A percentile compares a stretch with the other conserved stretches of the same genome.
These are phyloP conservation scores for Morpho achilles DNA, from an alignment of 2,888 invertebrate species.

Conservation along the genomic window DNA sequence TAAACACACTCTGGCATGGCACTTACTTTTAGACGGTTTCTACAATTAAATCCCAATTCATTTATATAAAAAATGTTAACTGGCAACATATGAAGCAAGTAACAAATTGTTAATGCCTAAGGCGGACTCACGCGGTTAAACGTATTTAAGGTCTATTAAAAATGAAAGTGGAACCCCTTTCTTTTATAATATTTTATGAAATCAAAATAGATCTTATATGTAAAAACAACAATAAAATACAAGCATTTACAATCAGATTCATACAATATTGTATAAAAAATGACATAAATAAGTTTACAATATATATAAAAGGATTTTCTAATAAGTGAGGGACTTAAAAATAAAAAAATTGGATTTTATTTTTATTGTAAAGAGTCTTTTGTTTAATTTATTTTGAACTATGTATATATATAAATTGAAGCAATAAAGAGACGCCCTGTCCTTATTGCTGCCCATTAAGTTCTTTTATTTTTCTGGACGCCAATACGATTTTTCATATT, in stretches of 20 bases:
- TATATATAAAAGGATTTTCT: too few species aligned
- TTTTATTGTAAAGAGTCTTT: too few species aligned
- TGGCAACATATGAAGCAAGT: constrained; percentile 32
- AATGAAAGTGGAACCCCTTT: constrained; percentile 34
- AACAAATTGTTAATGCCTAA: constrained; percentile 39
- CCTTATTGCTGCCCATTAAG: too few species aligned
- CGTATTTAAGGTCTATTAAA: constrained; percentile 40
- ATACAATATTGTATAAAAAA: background rate
- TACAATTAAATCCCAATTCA: constrained; percentile 13
- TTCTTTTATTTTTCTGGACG: too few species aligned
- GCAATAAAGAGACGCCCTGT: too few species aligned
- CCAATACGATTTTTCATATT: too few species aligned
- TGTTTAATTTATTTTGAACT: too few species aligned
- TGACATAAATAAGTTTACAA: too few species aligned
- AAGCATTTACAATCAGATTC: constrained; percentile 8
- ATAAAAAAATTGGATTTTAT: too few species aligned
- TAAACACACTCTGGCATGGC: constrained; percentile 1
- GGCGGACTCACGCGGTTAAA: constrained; percentile 43
- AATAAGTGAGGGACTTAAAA: too few species aligned
- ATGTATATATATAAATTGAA: too few species aligned
- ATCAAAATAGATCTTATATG: constrained; percentile 21
- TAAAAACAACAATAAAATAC: constrained; percentile 11
- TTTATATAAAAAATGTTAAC: constrained; percentile 7
- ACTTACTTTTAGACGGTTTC: constrained; percentile 8
- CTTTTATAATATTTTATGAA: constrained; percentile 32